Conservation (phyloP, 1,140 invertebrate genomes). For the Lucilia sericata region DNA sequence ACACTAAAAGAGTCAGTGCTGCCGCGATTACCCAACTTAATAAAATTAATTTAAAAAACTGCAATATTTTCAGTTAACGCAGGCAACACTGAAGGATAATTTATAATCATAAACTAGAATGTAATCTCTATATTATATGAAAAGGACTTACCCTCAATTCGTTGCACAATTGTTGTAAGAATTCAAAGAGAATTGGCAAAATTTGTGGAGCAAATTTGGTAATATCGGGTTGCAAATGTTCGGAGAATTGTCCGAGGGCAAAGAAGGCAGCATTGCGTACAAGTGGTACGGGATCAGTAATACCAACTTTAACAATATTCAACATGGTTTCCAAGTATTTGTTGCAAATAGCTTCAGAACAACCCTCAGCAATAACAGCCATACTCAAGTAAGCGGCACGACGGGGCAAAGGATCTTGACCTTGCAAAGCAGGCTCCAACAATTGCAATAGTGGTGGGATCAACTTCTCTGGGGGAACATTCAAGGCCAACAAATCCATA, state of each 20-base stretch:
- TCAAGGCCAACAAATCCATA: conserved; percentile 80
- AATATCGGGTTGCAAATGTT: conserved; percentile 82
- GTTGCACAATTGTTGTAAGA: conserved; percentile 73
- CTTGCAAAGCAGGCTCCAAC: conserved; percentile 74
- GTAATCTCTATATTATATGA: not conserved
- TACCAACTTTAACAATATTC: conserved; percentile 78
- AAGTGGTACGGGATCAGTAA: conserved; percentile 73
- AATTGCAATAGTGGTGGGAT: conserved; percentile 76
- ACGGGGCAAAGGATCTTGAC: conserved; percentile 71
- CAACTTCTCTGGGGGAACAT: conserved; percentile 83
- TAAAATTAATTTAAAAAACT: not conserved
- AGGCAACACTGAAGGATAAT: not conserved
- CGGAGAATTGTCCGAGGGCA: conserved; percentile 85
- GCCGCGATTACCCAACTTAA: not conserved
- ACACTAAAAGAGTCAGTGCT: not conserved
- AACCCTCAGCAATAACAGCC: conserved; percentile 84
- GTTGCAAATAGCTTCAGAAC: conserved; percentile 79
- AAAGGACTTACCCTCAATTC: conserved; percentile 67
- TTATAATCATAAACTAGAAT: not conserved
- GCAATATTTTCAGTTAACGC: not conserved
- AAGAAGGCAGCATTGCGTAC: conserved; percentile 82
- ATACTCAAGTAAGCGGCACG: conserved; percentile 81
- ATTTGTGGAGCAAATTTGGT: conserved; percentile 78
- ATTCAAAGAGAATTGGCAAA: conserved; percentile 81
- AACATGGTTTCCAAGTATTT: conserved; percentile 81